A percentile compares a stretch with the other conserved stretches of the same genome.
Evolutionary conservation across 1,140 invertebrate genomes (phyloP).

Genomic region (Reticulitermes speratus): DNA sequence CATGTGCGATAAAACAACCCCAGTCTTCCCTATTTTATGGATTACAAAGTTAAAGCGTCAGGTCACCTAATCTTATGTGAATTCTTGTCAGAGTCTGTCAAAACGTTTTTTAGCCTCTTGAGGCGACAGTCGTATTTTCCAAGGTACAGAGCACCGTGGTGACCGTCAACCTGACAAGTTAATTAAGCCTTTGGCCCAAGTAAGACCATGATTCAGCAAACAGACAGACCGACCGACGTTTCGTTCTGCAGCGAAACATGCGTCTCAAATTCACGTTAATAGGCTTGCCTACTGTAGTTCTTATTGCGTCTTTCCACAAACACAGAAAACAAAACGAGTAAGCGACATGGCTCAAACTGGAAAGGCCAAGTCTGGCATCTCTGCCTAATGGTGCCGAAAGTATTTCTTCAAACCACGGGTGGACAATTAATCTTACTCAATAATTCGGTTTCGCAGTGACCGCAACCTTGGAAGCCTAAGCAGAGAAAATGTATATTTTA

Average conservation of each 20-base stretch:
- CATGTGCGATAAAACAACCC: too few species aligned
- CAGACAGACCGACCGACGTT: not conserved
- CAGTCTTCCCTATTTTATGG: too few species aligned
- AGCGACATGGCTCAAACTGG: not conserved
- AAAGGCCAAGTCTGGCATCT: not conserved
- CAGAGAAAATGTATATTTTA: too few species aligned
- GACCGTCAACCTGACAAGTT: not conserved
- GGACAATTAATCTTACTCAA: too few species aligned
- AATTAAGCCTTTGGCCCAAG: not conserved
- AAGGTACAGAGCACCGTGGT: not conserved
- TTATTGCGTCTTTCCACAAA: not conserved
- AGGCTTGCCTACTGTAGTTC: not conserved
- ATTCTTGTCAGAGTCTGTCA: too few species aligned
- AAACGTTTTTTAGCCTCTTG: not conserved
- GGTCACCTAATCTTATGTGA: too few species aligned
- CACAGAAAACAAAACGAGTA: not conserved
- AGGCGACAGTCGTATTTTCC: not conserved
- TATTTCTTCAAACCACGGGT: not conserved
- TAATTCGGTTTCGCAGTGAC: too few species aligned
- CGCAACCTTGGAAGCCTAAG: too few species aligned
- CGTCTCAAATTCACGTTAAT: not conserved
- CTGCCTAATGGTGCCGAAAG: not conserved
- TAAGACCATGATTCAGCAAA: constrained; percentile 1
- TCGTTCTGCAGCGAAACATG: not conserved
- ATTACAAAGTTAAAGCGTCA: too few species aligned